phyloP scores from a whole-genome alignment of 2,888 invertebrate species.

The Thereva unica region DNA sequence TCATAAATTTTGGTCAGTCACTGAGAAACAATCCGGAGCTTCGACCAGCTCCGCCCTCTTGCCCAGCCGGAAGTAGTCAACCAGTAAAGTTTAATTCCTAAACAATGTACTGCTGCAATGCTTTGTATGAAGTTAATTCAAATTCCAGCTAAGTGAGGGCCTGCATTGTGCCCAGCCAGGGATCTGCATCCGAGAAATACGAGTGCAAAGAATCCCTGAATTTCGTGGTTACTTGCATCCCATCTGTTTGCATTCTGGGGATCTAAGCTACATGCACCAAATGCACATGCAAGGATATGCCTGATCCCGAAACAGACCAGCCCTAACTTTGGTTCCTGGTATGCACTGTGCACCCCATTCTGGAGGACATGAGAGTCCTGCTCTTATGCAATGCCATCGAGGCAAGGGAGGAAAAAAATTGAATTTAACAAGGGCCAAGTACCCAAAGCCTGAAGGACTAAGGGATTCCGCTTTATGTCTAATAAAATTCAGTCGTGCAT shows the following conservation, averaged over 20 bases:
- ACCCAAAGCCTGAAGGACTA: slow-evolving; percentile 23
- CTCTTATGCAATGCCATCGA: slow-evolving; percentile 28
- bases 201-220: slow-evolving; percentile 25
- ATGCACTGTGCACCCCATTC: slow-evolving; percentile 19
- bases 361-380: not conserved
- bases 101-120: slow-evolving; percentile 36
- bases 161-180: slow-evolving; percentile 12
- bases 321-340: slow-evolving; percentile 27
- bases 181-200: slow-evolving; percentile 22
- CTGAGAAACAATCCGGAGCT: not conserved
- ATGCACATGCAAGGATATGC: slow-evolving; percentile 20
- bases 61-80: slow-evolving; percentile 29
- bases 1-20: slow-evolving; percentile 34
- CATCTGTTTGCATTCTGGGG: too few species aligned
- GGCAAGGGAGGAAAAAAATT: slow-evolving; percentile 24
- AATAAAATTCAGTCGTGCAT: slow-evolving; percentile 32
- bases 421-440: slow-evolving; percentile 29
- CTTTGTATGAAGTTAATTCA: slow-evolving; percentile 32
- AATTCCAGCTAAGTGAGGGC: slow-evolving; percentile 25
- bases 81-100: slow-evolving; percentile 36
- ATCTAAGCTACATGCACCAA: not conserved
- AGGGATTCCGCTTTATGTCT: slow-evolving; percentile 31
- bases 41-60: slow-evolving; percentile 4
- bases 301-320: slow-evolving; percentile 11
- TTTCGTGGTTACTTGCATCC: slow-evolving; percentile 31